phyloP scores from a whole-genome alignment of 1,140 invertebrate species.

The Megalonaias nervosa region DNA sequence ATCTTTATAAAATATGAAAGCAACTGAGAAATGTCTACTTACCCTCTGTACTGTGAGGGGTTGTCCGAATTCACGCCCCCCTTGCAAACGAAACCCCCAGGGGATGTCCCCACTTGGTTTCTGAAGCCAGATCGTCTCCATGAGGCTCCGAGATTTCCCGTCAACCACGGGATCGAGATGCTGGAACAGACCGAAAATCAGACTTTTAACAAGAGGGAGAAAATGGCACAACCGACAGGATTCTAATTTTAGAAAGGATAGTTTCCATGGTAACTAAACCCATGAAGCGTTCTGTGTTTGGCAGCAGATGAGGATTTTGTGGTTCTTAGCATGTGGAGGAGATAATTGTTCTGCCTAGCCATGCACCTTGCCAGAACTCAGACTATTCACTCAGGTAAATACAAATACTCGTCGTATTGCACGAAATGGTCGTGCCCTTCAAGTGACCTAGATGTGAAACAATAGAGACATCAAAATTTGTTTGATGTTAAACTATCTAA shows the following conservation, averaged over 20 bases:
- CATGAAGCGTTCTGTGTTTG: slow-evolving; percentile 24
- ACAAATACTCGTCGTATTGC: too few species aligned
- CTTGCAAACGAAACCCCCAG: slow-evolving; percentile 93
- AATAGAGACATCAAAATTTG: too few species aligned
- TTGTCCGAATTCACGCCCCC: slow-evolving; percentile 89
- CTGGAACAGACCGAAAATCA: slow-evolving; percentile 32
- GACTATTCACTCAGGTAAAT: too few species aligned
- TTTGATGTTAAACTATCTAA: too few species aligned
- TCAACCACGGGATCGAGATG: slow-evolving; percentile 21
- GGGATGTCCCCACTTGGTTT: slow-evolving; percentile 73
- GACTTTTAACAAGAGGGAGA: slow-evolving; percentile 21
- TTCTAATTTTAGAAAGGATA: slow-evolving; percentile 41
- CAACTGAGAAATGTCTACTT: slow-evolving; percentile 66
- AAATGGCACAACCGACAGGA: slow-evolving; percentile 28
- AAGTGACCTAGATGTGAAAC: too few species aligned
- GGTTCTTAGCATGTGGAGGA: too few species aligned
- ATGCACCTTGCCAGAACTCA: too few species aligned
- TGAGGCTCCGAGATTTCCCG: slow-evolving; percentile 20
- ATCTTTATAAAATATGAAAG: too few species aligned
- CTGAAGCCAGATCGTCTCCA: slow-evolving; percentile 68
- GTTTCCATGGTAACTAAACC: slow-evolving; percentile 38
- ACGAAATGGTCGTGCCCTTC: too few species aligned
- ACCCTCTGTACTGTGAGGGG: slow-evolving; percentile 94
- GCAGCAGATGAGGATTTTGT: too few species aligned
- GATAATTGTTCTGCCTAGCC: too few species aligned